phyloP scores from a whole-genome alignment of 2,797 vertebrate genomes.

The Poecile montanus region DNA sequence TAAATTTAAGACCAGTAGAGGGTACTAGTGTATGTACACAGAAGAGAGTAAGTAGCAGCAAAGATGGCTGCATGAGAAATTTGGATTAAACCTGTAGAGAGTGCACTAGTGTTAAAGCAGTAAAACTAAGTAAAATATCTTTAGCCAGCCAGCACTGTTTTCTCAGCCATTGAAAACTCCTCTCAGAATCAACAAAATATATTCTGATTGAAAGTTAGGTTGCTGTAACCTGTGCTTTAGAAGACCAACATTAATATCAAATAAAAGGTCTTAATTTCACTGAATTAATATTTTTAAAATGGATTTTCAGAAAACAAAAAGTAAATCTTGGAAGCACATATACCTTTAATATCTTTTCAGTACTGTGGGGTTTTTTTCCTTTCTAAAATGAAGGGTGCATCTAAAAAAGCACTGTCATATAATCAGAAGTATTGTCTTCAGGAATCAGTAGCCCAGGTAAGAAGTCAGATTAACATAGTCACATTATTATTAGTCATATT shows the following conservation, averaged over 20 bases:
- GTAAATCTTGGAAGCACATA: neutral
- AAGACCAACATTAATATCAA: neutral
- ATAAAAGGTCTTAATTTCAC: neutral
- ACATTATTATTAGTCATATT: neutral
- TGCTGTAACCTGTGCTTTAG: neutral
- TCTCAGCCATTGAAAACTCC: neutral
- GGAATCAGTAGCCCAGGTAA: neutral
- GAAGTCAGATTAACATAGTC: neutral
- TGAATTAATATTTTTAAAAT: neutral
- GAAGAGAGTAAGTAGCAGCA: neutral
- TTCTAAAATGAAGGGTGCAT: neutral
- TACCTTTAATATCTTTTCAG: neutral
- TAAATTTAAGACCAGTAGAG: conserved; percentile 47
- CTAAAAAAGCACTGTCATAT: neutral
- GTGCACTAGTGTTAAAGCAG: neutral
- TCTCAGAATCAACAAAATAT: neutral
- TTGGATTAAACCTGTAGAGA: neutral
- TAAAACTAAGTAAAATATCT: neutral
- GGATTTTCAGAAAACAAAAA: neutral
- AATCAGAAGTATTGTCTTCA: neutral
- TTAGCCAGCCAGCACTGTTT: neutral
- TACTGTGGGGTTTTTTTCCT: neutral
- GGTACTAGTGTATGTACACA: conserved; percentile 2
- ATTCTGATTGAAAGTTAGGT: neutral
- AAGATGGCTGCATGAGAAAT: conserved; percentile 30